Evolutionary conservation across 1,140 invertebrate species (phyloP).

Genomic region (Cataglyphis hispanica): DNA sequence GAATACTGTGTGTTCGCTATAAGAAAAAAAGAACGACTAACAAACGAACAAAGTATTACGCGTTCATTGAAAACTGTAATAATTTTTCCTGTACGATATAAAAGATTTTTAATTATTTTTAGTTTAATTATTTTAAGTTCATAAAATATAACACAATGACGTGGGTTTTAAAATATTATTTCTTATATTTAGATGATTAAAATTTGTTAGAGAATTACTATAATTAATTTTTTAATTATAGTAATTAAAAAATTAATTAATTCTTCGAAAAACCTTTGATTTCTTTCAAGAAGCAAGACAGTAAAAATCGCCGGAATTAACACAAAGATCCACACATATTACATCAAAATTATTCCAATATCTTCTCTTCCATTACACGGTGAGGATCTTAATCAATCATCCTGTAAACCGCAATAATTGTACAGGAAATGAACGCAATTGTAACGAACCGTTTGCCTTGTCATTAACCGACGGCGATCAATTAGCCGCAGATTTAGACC

Average conservation of each 20-base stretch:
- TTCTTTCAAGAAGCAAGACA: too few relatives aligned
- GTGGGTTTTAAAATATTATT: neutral
- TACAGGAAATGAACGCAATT: slow-evolving; percentile 59
- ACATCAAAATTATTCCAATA: neutral
- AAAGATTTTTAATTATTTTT: slow-evolving; percentile 16
- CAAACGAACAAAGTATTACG: slow-evolving; percentile 7
- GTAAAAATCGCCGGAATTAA: neutral
- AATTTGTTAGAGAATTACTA: slow-evolving; percentile 1
- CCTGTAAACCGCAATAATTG: slow-evolving; percentile 45
- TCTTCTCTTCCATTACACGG: slow-evolving; percentile 5
- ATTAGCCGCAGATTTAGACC: slow-evolving; percentile 6
- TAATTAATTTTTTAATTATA: too few relatives aligned
- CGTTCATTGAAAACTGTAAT: neutral
- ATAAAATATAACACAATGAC: neutral
- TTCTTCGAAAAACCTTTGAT: neutral
- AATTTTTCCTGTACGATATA: neutral
- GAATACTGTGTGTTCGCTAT: neutral
- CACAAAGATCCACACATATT: neutral
- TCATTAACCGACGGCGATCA: neutral
- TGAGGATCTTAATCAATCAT: slow-evolving; percentile 39
- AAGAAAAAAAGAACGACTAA: neutral
- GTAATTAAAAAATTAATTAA: too few relatives aligned
- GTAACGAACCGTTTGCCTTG: slow-evolving; percentile 17
- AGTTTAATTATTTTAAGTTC: slow-evolving; percentile 42
- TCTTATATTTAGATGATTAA: neutral